phyloP scores from a whole-genome alignment of 1,140 invertebrate species.

The Sminthurinus signatus region DNA sequence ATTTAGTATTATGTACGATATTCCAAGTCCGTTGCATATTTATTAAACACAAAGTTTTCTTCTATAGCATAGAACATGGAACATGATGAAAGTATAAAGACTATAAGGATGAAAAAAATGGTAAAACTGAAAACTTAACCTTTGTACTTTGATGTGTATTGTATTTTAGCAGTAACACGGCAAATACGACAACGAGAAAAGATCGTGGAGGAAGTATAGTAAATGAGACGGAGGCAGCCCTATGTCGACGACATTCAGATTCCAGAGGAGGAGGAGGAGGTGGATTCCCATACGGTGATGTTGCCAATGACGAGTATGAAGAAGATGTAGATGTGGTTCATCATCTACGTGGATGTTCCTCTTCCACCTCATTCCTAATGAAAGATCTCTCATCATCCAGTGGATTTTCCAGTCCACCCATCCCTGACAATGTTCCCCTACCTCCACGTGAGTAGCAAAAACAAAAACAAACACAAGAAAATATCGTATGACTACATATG shows the following conservation, averaged over 20 bases:
- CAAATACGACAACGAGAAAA: constrained; percentile 4
- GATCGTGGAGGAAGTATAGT: background rate
- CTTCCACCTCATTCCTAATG: constrained; percentile 25
- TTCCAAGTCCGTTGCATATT: too few relatives aligned
- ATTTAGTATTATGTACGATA: too few relatives aligned
- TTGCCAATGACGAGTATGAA: constrained; percentile 22
- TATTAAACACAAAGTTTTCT: too few relatives aligned
- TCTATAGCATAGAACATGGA: too few relatives aligned
- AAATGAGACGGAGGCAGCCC: constrained; percentile 16
- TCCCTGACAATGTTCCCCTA: constrained; percentile 44
- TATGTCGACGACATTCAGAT: constrained; percentile 25
- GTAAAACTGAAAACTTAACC: too few relatives aligned
- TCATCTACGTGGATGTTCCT: constrained; percentile 18
- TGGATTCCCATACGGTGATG: constrained; percentile 35
- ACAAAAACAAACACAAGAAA: too few relatives aligned
- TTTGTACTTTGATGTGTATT: too few relatives aligned
- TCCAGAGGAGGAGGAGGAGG: constrained; percentile 18
- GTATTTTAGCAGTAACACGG: too few relatives aligned
- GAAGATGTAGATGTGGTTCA: constrained; percentile 37
- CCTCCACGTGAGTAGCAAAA: constrained; percentile 16
- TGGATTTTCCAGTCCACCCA: constrained; percentile 44
- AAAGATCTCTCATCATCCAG: constrained; percentile 34
- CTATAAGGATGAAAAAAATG: too few relatives aligned
- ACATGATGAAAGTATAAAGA: too few relatives aligned
- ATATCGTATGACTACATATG: too few relatives aligned